A percentile compares a stretch with the other conserved stretches of the same genome.
Evolutionary conservation across 2,888 invertebrate genomes (phyloP).

Genomic region (Thumatha senex): DNA sequence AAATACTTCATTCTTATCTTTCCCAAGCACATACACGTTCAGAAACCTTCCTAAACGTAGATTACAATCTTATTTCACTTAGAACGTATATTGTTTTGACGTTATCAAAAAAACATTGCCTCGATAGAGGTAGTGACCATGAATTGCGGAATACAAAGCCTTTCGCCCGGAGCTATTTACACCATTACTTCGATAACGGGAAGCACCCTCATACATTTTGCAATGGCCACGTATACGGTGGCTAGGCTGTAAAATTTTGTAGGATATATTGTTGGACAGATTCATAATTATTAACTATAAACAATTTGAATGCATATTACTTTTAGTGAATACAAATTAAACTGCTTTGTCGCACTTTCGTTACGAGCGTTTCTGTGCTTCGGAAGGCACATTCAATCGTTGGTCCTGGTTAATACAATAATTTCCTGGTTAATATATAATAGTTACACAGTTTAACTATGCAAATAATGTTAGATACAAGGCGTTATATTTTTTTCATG

Average conservation of each 20-base stretch:
- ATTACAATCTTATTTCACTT: conserved; percentile 22
- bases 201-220: conserved; percentile 49
- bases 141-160: conserved; percentile 57
- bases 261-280: conserved; percentile 3
- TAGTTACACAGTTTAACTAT: too few species aligned
- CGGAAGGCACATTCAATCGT: too few species aligned
- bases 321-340: too few species aligned
- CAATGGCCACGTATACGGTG: conserved; percentile 27
- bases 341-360: too few species aligned
- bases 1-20: conserved; percentile 14
- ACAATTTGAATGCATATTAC: too few species aligned
- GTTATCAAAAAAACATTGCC: conserved; percentile 32
- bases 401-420: too few species aligned
- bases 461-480: too few species aligned
- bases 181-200: conserved; percentile 59
- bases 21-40: conserved; percentile 7
- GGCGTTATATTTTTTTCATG: too few species aligned
- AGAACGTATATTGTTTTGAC: conserved; percentile 27
- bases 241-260: conserved; percentile 11
- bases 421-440: too few species aligned
- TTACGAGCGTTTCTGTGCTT: too few species aligned
- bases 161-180: conserved; percentile 63
- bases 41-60: conserved; percentile 6
- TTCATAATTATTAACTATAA: neutral
- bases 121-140: conserved; percentile 48